Evolutionary conservation across 2,113 vertebrate genomes (phyloP).

Genomic region (Sclerurus mexicanus): DNA sequence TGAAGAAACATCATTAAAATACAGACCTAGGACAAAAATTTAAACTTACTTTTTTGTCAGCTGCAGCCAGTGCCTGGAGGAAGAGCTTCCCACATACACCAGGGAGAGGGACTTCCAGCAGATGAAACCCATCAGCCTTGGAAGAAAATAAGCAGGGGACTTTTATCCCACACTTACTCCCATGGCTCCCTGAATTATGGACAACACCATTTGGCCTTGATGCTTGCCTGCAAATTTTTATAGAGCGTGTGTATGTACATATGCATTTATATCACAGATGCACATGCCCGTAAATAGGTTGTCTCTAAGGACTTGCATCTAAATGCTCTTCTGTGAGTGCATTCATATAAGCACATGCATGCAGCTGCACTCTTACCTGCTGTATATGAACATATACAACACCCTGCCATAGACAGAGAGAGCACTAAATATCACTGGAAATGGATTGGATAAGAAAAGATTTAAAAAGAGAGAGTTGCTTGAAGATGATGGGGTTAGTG

Average conservation of each 20-base stretch:
- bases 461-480: neutral
- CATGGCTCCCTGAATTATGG: neutral
- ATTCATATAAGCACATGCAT: neutral
- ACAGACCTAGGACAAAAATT: neutral
- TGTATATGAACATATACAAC: neutral
- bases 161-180: neutral
- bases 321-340: neutral
- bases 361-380: neutral
- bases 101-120: neutral
- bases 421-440: neutral
- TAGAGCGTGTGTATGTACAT: neutral
- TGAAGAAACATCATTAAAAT: neutral
- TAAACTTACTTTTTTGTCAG: neutral
- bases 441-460: neutral
- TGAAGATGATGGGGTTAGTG: neutral
- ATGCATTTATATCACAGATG: neutral
- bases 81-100: neutral
- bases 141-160: accelerated
- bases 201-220: neutral
- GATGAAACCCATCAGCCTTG: neutral
- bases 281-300: neutral
- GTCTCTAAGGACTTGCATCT: neutral
- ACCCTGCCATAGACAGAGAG: accelerated
- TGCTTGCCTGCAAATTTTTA: accelerated
- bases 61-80: neutral